Evolutionary conservation across 2,888 invertebrate genomes (phyloP), one percentile per base, ranked within the genome.

Genomic region (Terebella lapidaria): DNA sequence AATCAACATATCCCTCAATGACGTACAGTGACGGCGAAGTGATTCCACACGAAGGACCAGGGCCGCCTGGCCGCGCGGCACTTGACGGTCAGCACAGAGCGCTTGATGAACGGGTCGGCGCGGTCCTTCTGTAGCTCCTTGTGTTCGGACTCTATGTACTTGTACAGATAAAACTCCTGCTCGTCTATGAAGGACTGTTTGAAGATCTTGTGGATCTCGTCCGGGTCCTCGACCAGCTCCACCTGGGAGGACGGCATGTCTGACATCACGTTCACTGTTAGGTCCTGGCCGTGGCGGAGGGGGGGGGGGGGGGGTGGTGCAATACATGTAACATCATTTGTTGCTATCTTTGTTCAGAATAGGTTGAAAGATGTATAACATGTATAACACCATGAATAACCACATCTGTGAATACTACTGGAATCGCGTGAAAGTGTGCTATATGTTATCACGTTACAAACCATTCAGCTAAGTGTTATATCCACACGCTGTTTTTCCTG

Each of bases 21-120:
- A 35, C 35, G 4, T 51, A 79, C 79, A 64, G 77, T 79, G 42
- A 79, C 75, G 69, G 77, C 72, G 64, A 79, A 78, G 65, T 77
- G 76, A 70, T 79, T 79, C 78, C 78, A 79, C 42, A 79, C 71
- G 68, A 77, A 79, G 70, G 76, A 79, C 24, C 76, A 76, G 15
- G 78, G 77, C 35, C 79, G 65, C 51, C 79, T 67, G 3, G 77
- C 78, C 28, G 77, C 77, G 54, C 76, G 71, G 64, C 78, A 77
- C 61, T 74, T 74, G 29, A 78, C 78, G 62, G 75, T 73, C 57
- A 79, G 68, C 29, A 75, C 75, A 62, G 77, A 75, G 47, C 77
- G 71, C 56, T 72, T 70, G 30, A 75, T 72, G 61, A 69, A 70
- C 35, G 76, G 74, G 63, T 77, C 79, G 47, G 75, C 75, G 15